Base-by-base conservation (phyloP, 2,113 vertebrate species). In the Gallinago media region DNA sequence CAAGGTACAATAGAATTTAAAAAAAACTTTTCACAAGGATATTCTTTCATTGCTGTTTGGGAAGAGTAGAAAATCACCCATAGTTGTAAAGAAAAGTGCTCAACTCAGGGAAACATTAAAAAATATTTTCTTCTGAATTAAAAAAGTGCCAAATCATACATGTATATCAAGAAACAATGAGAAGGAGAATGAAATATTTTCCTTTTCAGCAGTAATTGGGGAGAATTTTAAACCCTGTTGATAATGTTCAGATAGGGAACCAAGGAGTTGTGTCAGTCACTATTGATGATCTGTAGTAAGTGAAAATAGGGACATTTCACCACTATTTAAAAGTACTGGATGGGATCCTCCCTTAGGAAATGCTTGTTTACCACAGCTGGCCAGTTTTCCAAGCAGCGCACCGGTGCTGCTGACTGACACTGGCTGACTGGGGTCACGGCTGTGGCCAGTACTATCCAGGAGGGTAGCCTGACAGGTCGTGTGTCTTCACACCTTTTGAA, bases 361-460 rank as follows among this genome's bases (percentile, higher is more conserved):
- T 34, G 15, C 34, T 21, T 59, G 34, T 21, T 87, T 66, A 44
- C 26, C 3, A 1, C 2, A 6, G 15, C 2, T 3, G 61, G 56
- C 55, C 2, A 13, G 31, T 54, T 63, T 89, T 71, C 29, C 0
- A 1, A 38, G 61, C 65, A 47, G 66, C 2, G 18, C 20, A 4
- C 6, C 4, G 23, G 21, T 47, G 7, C n/a, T 38, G 56, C n/a
- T n/a, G n/a, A n/a, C n/a, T n/a, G n/a, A n/a, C 4, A 0, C 16
- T 40, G 50, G 14, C 16, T 84, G 50, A 7, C 6, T 6, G 59
- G 25, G 59, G 18, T 55, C 21, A 18, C 1, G 15, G 15, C 49
- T 7, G 4, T 34, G 31, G n/a, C 15, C 54, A 34, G 47, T 19
- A 38, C 38, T 80, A 54, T 22, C 29, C 46, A 34, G 29, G 38